phyloP scores from a whole-genome alignment of 2,888 invertebrate genomes.

The Ptychoptera contaminata region DNA sequence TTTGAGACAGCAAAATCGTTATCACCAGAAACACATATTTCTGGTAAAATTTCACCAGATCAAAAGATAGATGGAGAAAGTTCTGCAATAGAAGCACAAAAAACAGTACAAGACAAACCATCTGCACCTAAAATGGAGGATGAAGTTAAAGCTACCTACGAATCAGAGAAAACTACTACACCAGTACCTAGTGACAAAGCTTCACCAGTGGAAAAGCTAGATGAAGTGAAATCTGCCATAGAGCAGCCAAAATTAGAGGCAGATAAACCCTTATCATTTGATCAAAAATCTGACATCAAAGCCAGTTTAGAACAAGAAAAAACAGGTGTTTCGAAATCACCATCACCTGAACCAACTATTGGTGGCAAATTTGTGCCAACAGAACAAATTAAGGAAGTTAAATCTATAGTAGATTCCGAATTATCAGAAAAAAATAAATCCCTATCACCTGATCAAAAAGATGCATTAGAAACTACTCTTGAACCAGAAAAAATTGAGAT shows the following conservation, averaged over 20 bases:
- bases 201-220: no score
- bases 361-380: not conserved
- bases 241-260: not conserved
- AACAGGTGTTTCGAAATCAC: not conserved
- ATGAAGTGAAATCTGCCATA: not conserved
- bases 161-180: no score
- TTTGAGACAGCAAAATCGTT: not conserved
- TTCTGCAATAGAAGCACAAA: no score
- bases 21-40: conserved; percentile 8
- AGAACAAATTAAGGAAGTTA: no score
- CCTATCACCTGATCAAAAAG: not conserved
- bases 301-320: not conserved
- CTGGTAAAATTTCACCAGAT: not conserved
- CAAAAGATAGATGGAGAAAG: no score
- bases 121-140: no score
- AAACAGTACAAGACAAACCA: no score
- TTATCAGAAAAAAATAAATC: not conserved
- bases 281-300: not conserved
- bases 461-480: no score
- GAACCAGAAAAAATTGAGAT: no score
- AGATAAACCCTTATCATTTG: not conserved
- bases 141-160: no score
- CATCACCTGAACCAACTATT: not conserved
- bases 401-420: not conserved
- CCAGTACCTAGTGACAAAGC: no score